phyloP scores from a whole-genome alignment of 2,113 vertebrate species.

The Atractosteus spatula region DNA sequence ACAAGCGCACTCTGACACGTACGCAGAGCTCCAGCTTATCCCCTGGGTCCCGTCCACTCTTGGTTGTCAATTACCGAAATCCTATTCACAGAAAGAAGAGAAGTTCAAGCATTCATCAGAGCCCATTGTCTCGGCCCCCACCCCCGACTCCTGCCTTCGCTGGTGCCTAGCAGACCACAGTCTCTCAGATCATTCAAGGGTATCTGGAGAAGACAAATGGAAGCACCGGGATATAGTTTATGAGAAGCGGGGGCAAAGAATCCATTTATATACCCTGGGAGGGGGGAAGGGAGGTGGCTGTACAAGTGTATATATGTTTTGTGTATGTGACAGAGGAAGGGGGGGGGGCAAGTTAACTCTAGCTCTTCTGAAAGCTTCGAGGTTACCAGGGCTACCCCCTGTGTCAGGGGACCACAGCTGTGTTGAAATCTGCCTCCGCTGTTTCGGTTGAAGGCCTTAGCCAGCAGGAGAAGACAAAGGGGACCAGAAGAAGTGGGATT shows the following conservation, averaged over 20 bases:
- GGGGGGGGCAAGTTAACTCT: background rate
- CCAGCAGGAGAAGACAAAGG: background rate
- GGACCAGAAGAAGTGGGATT: background rate
- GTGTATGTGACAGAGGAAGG: background rate
- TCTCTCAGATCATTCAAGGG: background rate
- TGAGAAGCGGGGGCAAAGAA: background rate
- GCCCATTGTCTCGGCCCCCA: conserved; percentile 15
- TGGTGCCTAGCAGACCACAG: background rate
- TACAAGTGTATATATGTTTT: background rate
- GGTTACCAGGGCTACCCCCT: conserved; percentile 1
- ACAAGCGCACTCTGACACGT: conserved; percentile 7
- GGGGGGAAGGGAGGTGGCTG: background rate
- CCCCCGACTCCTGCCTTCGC: conserved; percentile 12
- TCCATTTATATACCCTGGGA: conserved; percentile 27
- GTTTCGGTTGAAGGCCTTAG: conserved; percentile 1
- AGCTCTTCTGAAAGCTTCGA: background rate
- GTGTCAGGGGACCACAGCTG: conserved; percentile 17
- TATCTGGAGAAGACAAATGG: conserved; percentile 24
- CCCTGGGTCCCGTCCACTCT: background rate
- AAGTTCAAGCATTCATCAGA: conserved; percentile 30
- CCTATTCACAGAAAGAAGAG: conserved; percentile 30
- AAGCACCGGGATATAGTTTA: conserved; percentile 7
- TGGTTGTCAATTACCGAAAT: conserved; percentile 23
- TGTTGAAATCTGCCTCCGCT: background rate
- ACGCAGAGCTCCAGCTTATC: background rate